Evolutionary conservation across 2,113 vertebrate species (phyloP).

Genomic region (Ceyx cyanopectus): DNA sequence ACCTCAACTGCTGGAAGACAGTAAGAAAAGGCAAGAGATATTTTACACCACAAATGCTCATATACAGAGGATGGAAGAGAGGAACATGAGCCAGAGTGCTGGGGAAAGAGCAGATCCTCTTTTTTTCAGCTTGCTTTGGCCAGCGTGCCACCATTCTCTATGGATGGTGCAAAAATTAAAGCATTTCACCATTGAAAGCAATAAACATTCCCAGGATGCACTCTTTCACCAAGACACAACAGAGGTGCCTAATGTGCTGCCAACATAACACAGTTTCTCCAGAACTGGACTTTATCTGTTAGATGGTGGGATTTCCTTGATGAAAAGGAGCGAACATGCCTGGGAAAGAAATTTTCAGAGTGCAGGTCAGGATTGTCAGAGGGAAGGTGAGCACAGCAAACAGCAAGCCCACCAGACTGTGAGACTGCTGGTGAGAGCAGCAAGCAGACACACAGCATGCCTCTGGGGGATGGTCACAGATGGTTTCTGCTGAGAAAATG

Average conservation of each 20-base stretch:
- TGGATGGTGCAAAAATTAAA: background rate
- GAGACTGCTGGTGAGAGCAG: background rate
- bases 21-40: background rate
- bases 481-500: background rate
- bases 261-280: background rate
- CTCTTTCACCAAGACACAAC: background rate
- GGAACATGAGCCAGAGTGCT: background rate
- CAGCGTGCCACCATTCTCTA: background rate
- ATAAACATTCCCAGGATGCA: background rate
- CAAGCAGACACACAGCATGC: background rate
- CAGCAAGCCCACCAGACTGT: background rate
- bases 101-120: background rate
- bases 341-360: background rate
- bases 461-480: background rate
- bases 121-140: background rate
- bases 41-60: background rate
- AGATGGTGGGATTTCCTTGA: background rate
- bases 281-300: background rate
- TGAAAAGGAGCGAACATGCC: background rate
- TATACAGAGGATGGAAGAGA: background rate
- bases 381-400: background rate
- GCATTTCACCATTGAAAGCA: background rate
- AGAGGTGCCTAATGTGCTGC: background rate
- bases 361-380: background rate
- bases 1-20: background rate